Evolutionary conservation across 2,888 invertebrate species (phyloP).

Genomic region (Empis livida): DNA sequence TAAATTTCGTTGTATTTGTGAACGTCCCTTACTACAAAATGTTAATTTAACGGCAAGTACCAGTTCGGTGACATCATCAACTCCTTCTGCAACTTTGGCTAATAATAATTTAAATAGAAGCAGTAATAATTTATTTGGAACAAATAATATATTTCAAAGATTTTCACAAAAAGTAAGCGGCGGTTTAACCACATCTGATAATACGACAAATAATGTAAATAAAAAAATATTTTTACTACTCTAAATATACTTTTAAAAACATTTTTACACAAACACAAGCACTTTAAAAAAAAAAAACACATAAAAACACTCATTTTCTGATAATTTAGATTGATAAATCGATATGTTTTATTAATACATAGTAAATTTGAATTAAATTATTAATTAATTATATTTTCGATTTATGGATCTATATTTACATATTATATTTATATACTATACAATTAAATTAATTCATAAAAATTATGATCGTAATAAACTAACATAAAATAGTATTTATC

Average conservation of each 20-base stretch:
- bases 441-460: not conserved
- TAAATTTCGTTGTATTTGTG: conserved; percentile 35
- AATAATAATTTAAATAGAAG: conserved; percentile 12
- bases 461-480: too few species aligned
- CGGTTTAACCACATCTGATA: conserved; percentile 7
- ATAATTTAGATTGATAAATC: not conserved
- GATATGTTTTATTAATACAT: not conserved
- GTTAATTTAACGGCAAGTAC: conserved; percentile 16
- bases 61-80: conserved; percentile 18
- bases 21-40: conserved; percentile 15
- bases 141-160: conserved; percentile 31
- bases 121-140: conserved; percentile 19
- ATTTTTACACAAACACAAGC: not conserved
- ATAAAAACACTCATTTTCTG: not conserved
- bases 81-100: conserved; percentile 10
- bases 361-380: not conserved
- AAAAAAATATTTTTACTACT: conserved; percentile 10
- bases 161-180: conserved; percentile 31
- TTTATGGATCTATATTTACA: not conserved
- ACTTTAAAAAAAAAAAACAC: not conserved
- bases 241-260: conserved; percentile 2
- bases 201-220: conserved; percentile 12
- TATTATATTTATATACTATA: too few species aligned
- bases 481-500: not conserved
- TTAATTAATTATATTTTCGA: not conserved